Base-by-base conservation (phyloP, 1,140 invertebrate genomes). In the Elymnias hypermnestra region DNA sequence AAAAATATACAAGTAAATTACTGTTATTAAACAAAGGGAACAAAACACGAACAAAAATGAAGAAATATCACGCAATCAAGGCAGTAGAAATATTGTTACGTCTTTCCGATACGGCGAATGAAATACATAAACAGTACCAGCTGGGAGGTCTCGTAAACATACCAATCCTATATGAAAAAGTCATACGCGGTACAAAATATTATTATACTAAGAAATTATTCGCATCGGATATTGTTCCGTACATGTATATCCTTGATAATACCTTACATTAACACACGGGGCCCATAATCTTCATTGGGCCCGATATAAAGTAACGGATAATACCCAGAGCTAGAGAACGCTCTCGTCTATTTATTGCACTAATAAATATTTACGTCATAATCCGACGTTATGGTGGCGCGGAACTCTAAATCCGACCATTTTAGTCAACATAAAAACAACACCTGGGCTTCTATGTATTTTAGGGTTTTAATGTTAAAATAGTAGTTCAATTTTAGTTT, bases 291-390 rank as follows among this genome's bases (percentile, higher is more conserved):
- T 60, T 59, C 60, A 61, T 58, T 57, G 45, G 45, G 47, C 40
- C 63, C 54, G 53, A 57, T 56, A 70, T 67, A 70, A 70, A 70
- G 60, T 66, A 56, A 53, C 48, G 57, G 66, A 70, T 70, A 70
- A 67, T 62, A 59, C 60, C n/a, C 56, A 29, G 52, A 57, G 43
- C 57, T 50, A 51, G 53, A 52, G 55, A 64, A 55, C 52, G 39
- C 61, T 59, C 59, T 54, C 58, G 31, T 57, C 53, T 70, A 70
- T 77, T 76, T 77, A 74, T 70, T 66, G 57, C 62, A 36, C 55
- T 72, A 68, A 73, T 77, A 72, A 68, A 73, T 73, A 72, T 72
- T 77, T 77, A 76, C 73, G 60, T 72, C 71, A 77, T 77, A 77
- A 77, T 74, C 69, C 71, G 37, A 55, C 61, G 66, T 69, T 71